Evolutionary conservation across 2,888 invertebrate species (phyloP).

Genomic region (Chironomus riparius): DNA sequence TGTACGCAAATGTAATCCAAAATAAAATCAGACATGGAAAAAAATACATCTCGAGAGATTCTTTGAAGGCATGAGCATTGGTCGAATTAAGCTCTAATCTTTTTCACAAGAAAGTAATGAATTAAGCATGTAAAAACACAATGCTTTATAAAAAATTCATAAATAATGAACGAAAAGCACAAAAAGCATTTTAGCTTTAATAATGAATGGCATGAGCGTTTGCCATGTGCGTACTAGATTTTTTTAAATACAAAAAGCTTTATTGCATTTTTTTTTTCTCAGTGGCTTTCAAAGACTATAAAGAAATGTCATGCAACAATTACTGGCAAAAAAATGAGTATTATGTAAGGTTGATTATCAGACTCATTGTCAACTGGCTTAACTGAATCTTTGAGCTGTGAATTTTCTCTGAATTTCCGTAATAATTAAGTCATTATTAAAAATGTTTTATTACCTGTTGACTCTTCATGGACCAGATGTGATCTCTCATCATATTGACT

Average conservation of each 20-base stretch:
- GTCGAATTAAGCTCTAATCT: no score
- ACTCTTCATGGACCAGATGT: conserved; percentile 49
- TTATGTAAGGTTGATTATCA: background rate
- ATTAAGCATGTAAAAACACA: no score
- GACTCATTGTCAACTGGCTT: background rate
- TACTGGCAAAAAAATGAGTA: background rate
- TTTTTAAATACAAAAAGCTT: background rate
- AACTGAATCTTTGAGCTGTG: background rate
- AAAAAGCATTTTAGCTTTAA: background rate
- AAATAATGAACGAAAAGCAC: background rate
- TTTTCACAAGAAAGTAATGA: no score
- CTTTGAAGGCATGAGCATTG: no score
- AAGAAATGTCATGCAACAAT: background rate
- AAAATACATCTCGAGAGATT: no score
- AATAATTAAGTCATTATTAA: no score
- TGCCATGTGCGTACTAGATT: background rate
- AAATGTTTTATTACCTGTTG: conserved; percentile 47
- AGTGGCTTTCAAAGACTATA: background rate
- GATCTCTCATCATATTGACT: conserved; percentile 46
- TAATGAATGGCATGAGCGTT: background rate
- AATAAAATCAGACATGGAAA: no score
- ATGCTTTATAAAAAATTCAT: no score
- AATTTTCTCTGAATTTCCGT: no score
- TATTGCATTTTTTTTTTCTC: background rate
- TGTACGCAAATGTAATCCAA: no score